A percentile compares a stretch with the other conserved stretches of the same genome.
These are phyloP conservation scores for Ataeniobius toweri DNA, from an alignment of 2,797 vertebrate species.

Conservation along the genomic window DNA sequence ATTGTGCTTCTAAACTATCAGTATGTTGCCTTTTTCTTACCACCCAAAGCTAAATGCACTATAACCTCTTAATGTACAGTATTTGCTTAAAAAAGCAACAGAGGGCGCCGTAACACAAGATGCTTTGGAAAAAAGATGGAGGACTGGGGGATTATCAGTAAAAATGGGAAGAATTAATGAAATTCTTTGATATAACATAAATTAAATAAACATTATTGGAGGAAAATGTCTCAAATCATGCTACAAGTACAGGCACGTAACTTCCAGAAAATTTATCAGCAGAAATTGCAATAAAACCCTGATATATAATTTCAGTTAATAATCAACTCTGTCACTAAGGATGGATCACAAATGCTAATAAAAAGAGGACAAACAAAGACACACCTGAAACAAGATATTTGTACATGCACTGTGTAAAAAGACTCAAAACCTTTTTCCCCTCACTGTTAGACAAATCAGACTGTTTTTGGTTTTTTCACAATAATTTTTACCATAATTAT, in stretches of 20 bases:
- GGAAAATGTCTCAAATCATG: background rate
- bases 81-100: background rate
- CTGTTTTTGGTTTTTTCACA: too few relatives aligned
- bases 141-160: background rate
- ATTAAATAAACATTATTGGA: background rate
- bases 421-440: background rate
- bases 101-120: conserved; percentile 1
- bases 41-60: background rate
- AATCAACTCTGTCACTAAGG: background rate
- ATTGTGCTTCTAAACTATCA: too few relatives aligned
- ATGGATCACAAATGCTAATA: background rate
- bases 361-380: background rate
- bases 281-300: background rate
- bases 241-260: background rate
- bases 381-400: background rate
- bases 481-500: too few relatives aligned
- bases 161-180: background rate
- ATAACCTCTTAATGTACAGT: background rate
- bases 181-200: background rate
- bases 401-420: background rate
- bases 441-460: too few relatives aligned
- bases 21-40: background rate
- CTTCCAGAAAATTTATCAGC: background rate
- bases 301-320: background rate
- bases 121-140: background rate